These are phyloP conservation scores for Nasonovia ribisnigri DNA, from an alignment of 2,888 invertebrate species.

Conservation along the genomic window DNA sequence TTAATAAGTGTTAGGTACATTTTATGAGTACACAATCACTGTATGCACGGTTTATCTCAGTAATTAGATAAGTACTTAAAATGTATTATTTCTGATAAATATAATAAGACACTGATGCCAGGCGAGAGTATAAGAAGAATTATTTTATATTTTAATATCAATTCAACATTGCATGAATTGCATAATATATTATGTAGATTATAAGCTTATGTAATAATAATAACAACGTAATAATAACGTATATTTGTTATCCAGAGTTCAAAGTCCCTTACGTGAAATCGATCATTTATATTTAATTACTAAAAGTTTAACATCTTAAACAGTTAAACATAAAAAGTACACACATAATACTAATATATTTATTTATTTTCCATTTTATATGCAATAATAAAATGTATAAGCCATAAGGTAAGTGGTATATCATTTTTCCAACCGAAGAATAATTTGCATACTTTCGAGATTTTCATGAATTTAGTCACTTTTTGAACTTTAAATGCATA, in stretches of 20 bases:
- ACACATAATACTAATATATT: not conserved
- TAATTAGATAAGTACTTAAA: not conserved
- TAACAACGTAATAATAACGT: not conserved
- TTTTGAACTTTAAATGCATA: no score
- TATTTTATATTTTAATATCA: not conserved
- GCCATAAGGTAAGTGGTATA: no score
- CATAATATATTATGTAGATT: not conserved
- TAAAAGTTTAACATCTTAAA: not conserved
- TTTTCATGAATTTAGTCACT: no score
- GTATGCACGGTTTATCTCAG: not conserved
- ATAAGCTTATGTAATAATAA: constrained; percentile 4
- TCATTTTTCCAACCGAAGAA: no score
- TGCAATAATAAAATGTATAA: no score
- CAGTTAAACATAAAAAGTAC: not conserved
- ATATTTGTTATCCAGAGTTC: not conserved
- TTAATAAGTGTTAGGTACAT: not conserved
- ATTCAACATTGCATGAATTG: not conserved
- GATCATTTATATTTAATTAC: not conserved
- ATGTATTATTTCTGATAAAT: not conserved
- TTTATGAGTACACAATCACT: no score
- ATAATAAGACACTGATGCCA: not conserved
- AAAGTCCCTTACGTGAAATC: not conserved
- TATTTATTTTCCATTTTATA: not conserved
- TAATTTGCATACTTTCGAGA: no score
- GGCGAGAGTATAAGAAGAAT: not conserved